phyloP scores from a whole-genome alignment of 1,140 invertebrate genomes.

The Atta cephalotes region DNA sequence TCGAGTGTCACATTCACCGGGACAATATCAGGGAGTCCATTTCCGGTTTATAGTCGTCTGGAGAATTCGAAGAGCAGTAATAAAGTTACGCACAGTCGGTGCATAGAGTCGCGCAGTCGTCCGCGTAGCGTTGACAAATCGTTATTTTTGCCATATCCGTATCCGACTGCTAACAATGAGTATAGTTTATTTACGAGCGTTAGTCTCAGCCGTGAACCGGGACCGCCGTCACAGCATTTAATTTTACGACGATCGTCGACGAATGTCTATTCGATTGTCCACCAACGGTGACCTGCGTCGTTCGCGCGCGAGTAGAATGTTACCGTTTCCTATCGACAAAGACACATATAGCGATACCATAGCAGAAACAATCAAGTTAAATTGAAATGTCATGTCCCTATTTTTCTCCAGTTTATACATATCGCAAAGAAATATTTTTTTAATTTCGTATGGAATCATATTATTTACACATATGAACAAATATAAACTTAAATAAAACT shows the following conservation, averaged over 20 bases:
- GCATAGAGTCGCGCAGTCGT: not conserved
- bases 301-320: constrained; percentile 8
- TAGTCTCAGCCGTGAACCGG: not conserved
- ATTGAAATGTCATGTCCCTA: not conserved
- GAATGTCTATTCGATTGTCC: constrained; percentile 11
- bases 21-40: constrained; percentile 5
- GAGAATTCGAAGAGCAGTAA: constrained; percentile 28
- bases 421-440: constrained; percentile 8
- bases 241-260: constrained; percentile 15
- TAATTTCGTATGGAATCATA: not conserved
- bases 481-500: not conserved
- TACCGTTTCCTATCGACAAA: constrained; percentile 3
- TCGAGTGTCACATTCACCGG: not conserved
- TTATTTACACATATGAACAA: not conserved
- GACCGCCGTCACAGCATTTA: constrained; percentile 39
- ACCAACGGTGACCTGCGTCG: constrained; percentile 4
- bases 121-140: constrained; percentile 30
- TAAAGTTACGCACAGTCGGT: constrained; percentile 34
- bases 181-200: constrained; percentile 57
- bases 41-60: constrained; percentile 27
- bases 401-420: not conserved
- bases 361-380: constrained; percentile 13
- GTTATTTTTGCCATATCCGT: constrained; percentile 35
- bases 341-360: not conserved
- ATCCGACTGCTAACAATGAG: constrained; percentile 35